Base-by-base conservation (phyloP, 2,888 invertebrate genomes). In the Dryomyza anilis region DNA sequence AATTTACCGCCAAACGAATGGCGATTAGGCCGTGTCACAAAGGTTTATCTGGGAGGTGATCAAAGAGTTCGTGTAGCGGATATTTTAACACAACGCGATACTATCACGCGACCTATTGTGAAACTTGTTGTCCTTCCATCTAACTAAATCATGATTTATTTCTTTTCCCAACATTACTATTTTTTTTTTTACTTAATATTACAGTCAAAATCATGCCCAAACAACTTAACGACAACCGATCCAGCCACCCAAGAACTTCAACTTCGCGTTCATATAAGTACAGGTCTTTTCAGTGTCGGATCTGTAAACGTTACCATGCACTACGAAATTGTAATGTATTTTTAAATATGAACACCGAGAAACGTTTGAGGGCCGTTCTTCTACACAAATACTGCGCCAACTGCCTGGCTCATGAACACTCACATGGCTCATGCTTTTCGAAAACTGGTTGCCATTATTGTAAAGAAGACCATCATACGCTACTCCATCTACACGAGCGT, bases 1-100 rank as follows among this genome's bases (percentile, higher is more conserved):
- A 57, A 57, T 39, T 43, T 57, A 8, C 30, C 57, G 2, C 57
- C 57, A 19, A 57, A 36, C 25, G 57, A 57, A 39, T 39, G 57
- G 39, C 57, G 43, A 7, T 43, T 57, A 39, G 57, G 57, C 7
- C 21, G 43, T 12, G 27, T 57, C 6, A 43, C 25, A 33, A 36
- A 57, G 14, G 43, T 57, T 14, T 43, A 57, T 21, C n/a, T 43
- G 14, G 57, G 57, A 5, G n/a, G 43, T 19, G 57, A 57, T 25
- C 8, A 25, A 12, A 16, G 16, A 6, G 57, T 43, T 2, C 21
- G 57, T 7, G 57, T 57, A 19, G 57, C 43, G 10, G 43, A 57
- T 10, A 23, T 57, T 14, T 14, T 21, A 10, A 57, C 57, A 1
- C 43, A 39, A 39, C 29, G 57, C 3, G 57, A 43, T 27, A 1